Conservation (phyloP, 2,797 vertebrate genomes). For the Discoglossus pictus region DNA sequence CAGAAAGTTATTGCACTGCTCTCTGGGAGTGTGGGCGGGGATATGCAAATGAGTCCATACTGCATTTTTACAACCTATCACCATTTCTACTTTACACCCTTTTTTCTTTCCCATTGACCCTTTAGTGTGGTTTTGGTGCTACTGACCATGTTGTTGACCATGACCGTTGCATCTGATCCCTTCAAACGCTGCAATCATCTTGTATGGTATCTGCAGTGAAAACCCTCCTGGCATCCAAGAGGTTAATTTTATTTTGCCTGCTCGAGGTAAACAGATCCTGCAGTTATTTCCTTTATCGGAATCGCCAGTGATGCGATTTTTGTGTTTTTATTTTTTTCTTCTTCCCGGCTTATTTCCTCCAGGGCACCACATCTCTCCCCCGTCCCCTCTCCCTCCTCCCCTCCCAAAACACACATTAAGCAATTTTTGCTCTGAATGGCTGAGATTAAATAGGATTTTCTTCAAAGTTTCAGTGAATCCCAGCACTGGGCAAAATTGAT, state of each 20-base stretch:
- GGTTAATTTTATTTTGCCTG: constrained; percentile 36
- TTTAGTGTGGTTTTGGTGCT: too few relatives aligned
- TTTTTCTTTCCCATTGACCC: too few relatives aligned
- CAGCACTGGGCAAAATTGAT: constrained; percentile 46
- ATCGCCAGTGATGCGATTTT: constrained; percentile 31
- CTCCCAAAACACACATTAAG: constrained; percentile 34
- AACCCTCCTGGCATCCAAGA: constrained; percentile 11
- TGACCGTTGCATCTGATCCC: too few relatives aligned
- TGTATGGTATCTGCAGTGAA: too few relatives aligned
- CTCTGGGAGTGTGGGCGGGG: too few relatives aligned
- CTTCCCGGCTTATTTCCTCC: constrained; percentile 43
- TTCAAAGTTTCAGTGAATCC: constrained; percentile 50
- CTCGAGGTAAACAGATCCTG: constrained; percentile 31
- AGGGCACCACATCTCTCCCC: constrained; percentile 41
- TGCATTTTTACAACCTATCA: too few relatives aligned
- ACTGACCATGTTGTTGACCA: too few relatives aligned
- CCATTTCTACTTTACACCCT: too few relatives aligned
- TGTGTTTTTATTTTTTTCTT: background rate
- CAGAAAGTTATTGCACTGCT: too few relatives aligned
- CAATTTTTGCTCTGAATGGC: constrained; percentile 50
- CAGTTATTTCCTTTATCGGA: constrained; percentile 34
- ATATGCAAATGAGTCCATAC: too few relatives aligned
- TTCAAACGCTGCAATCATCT: too few relatives aligned
- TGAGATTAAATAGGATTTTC: constrained; percentile 52
- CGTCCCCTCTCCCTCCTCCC: constrained; percentile 16